Base-by-base conservation (phyloP, 2,113 vertebrate genomes). In the Synodontis membranacea region DNA sequence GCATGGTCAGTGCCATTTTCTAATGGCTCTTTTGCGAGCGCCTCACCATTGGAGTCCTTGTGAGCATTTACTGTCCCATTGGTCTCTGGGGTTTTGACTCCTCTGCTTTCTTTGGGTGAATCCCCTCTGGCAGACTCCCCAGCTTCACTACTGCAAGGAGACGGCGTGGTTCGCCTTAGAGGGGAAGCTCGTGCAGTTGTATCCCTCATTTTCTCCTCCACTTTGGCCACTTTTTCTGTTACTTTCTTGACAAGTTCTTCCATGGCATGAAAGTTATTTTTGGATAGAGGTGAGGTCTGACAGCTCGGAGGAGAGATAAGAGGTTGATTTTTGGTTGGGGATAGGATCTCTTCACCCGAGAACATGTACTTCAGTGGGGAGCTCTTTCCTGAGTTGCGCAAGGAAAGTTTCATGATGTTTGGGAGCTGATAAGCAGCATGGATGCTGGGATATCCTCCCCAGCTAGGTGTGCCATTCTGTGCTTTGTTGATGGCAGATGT, bases 401-500 rank as follows among this genome's bases (percentile, higher is more conserved):
- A 91, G 0, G 98, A 98, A 83, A 99, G 91, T 90, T 99, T 99
- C 98, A 99, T 99, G 93, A 99, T 99, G 89, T 98, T 99, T 46
- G 98, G 98, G 37, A 99, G 96, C 92, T 99, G 98, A 89, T 99
- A 99, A 88, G 98, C 98, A 23, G 98, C 98, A 4, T 99, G 98
- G 88, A 99, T 99, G 91, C 98, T 99, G 78, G 98, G 97, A 89
- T 99, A 99, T 88, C 98, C 98, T 68, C 98, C 98, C 98, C 98
- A 99, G 92, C 97, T 99, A 2, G 98, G 97, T 0, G 97, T 97
- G 84, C 98, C 98, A 60, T 99, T 99, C 95, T 99, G 98, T 82
- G 98, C 98, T 94, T 99, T 99, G 92, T 98, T 99, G 91, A 99
- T 99, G 85, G 98, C 98, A 5, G 98, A 99, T 0, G 98, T 97